A percentile compares a stretch with the other conserved stretches of the same genome.
These are phyloP conservation scores for Acanthosepion lycidas DNA, from an alignment of 2,888 invertebrate species.

Conservation along the genomic window DNA sequence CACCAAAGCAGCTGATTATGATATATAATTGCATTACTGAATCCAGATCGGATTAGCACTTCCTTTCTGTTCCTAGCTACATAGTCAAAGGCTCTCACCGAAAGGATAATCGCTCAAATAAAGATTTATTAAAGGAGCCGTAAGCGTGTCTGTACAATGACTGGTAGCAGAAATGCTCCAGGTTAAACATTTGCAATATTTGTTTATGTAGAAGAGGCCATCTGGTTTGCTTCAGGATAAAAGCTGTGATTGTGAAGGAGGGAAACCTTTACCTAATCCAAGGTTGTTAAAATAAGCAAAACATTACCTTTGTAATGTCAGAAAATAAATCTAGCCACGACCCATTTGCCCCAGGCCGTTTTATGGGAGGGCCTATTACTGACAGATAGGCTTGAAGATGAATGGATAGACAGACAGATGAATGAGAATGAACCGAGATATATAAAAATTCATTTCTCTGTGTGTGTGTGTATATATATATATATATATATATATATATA, in stretches of 20 bases:
- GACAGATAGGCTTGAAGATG: no score
- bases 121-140: background rate
- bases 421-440: no score
- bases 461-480: no score
- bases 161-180: background rate
- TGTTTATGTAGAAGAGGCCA: background rate
- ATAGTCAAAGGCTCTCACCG: background rate
- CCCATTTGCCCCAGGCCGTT: background rate
- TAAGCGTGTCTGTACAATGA: background rate
- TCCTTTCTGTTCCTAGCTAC: background rate
- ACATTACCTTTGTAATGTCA: background rate
- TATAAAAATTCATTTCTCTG: no score
- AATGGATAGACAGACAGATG: no score
- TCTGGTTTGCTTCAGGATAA: background rate
- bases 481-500: no score
- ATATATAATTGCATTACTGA: background rate
- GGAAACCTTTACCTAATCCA: background rate
- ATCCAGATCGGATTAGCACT: background rate
- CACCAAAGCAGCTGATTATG: no score
- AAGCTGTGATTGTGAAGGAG: background rate
- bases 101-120: background rate
- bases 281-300: background rate
- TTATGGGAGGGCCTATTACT: background rate
- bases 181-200: background rate
- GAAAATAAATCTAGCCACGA: background rate